Evolutionary conservation across 2,113 vertebrate genomes (phyloP).

Genomic region (Hepsetus odoe): DNA sequence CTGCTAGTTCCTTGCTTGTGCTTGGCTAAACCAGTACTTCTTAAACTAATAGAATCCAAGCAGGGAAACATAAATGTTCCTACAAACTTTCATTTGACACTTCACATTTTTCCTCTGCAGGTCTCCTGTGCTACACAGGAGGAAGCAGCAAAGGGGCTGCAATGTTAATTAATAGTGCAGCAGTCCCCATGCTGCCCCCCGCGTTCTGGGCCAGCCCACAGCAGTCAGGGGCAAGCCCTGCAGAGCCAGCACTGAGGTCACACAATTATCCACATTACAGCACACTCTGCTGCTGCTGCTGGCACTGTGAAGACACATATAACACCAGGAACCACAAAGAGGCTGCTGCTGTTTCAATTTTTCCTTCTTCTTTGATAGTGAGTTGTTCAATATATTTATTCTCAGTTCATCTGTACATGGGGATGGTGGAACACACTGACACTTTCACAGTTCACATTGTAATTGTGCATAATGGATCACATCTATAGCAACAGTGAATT

Average conservation of each 20-base stretch:
- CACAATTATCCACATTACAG: conserved; percentile 35
- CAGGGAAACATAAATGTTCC: not conserved
- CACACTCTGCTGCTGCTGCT: not conserved
- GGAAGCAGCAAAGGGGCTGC: not conserved
- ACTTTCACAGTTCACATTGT: not conserved
- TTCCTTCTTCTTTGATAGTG: not conserved
- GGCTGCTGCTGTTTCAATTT: not conserved
- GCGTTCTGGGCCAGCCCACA: not conserved
- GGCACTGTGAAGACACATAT: not conserved
- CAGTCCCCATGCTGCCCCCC: not conserved
- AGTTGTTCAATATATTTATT: no score
- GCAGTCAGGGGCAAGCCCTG: not conserved
- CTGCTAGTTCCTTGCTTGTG: not conserved
- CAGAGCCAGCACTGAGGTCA: conserved; percentile 11
- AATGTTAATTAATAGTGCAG: conserved; percentile 35
- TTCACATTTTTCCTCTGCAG: not conserved
- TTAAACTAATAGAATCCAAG: not conserved
- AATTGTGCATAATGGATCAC: not conserved
- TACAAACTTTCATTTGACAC: not conserved
- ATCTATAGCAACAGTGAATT: not conserved
- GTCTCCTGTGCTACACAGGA: not conserved
- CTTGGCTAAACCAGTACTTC: not conserved
- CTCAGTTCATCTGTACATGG: no score
- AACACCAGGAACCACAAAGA: not conserved
- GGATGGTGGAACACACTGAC: no score